Base-by-base conservation (phyloP, 2,888 invertebrate species). In the Dicyrtoma fusca region DNA sequence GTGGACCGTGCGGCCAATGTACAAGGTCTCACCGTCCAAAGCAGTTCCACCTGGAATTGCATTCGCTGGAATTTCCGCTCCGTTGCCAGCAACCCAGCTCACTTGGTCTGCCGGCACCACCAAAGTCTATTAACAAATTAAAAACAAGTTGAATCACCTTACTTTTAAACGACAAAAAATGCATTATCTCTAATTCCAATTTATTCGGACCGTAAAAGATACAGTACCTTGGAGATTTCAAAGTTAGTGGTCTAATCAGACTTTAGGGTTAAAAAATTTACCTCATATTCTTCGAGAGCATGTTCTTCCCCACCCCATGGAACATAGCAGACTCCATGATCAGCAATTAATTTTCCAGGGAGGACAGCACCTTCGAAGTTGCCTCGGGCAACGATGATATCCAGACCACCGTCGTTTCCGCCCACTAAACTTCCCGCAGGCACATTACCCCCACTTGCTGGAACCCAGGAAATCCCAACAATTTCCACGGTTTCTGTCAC, bases 281-380 rank as follows among this genome's bases (percentile, higher is more conserved):
- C 90, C 85, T 93, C 90, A 83, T 92, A 92, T 51, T 89, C 86
- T 45, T 83, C 81, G 81, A 89, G 89, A 17, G 86, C 87, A 81
- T 91, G 89, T 80, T 91, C 90, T 14, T 83, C 86, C 14, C 92
- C 91, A 21, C 92, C 92, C 90, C 91, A 94, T 21, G 94, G 84
- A 14, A 93, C 84, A 81, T 89, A 92, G 75, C 88, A 88, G 0
- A 87, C 85, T 11, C 89, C 88, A 81, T 91, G 89, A 14, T 90
- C 88, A 5, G 90, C 88, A 59, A 90, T 86, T 77, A 90, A 87
- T 83, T 92, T 92, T 25, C 94, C 94, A 64, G 93, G 92, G 75
- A 92, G 88, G 51, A 92, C 83, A n/a, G 89, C 91, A 8, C 90
- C 90, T 77, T 88, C 88, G 82, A 91, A 90, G 21, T 84, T 83